Evolutionary conservation across 2,797 vertebrate species (phyloP).

Genomic region (Knipowitschia caucasica): DNA sequence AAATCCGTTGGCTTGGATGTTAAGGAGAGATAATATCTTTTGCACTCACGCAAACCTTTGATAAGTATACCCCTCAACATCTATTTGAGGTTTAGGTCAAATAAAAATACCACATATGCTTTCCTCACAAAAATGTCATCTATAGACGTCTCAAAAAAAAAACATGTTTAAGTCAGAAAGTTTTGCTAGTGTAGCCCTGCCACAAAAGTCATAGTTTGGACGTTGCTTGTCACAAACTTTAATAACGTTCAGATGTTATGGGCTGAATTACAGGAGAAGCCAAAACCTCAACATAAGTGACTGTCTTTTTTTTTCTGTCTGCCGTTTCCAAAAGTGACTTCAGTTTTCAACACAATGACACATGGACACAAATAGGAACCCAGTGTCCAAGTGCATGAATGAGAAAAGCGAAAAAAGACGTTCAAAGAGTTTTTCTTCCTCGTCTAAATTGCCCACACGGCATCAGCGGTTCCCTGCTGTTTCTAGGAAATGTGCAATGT

Average conservation of each 20-base stretch:
- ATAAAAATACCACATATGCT: neutral
- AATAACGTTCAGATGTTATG: conserved; percentile 47
- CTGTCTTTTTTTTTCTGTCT: conserved; percentile 35
- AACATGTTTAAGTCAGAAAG: conserved; percentile 17
- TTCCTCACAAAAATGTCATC: neutral
- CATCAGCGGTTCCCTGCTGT: conserved; percentile 60
- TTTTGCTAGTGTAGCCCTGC: conserved; percentile 23
- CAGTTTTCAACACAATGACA: conserved; percentile 23
- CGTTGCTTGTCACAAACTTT: conserved; percentile 36
- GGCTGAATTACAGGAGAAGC: conserved; percentile 40
- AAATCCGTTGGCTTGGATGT: too few relatives aligned
- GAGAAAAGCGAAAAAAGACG: conserved; percentile 30
- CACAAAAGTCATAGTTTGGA: conserved; percentile 29
- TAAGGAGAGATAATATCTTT: too few relatives aligned
- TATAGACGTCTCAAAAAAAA: conserved; percentile 2
- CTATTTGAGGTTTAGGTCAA: conserved; percentile 7
- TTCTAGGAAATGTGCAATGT: conserved; percentile 62
- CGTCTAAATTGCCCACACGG: conserved; percentile 45
- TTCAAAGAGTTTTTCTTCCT: conserved; percentile 7
- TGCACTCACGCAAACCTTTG: too few relatives aligned
- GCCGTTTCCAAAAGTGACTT: conserved; percentile 32
- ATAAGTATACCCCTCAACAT: too few relatives aligned
- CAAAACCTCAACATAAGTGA: conserved; percentile 27
- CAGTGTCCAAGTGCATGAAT: conserved; percentile 3
- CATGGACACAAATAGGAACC: conserved; percentile 3